Conservation (phyloP, 2,797 vertebrate species). For the Cichlasoma orientale region DNA sequence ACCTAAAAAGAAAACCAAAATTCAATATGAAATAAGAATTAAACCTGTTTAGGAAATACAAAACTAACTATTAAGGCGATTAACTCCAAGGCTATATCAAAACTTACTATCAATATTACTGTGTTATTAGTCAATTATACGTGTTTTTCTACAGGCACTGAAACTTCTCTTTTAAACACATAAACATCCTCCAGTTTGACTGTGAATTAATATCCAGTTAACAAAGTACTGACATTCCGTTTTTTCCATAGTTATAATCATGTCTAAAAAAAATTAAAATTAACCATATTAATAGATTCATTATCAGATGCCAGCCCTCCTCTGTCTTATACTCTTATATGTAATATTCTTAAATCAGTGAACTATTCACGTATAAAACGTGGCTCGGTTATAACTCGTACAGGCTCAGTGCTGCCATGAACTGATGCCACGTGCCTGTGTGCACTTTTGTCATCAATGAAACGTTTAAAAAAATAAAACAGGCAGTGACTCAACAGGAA, state of each 20-base stretch:
- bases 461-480: not conserved
- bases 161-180: not conserved
- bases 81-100: not conserved
- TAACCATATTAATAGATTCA: too few relatives aligned
- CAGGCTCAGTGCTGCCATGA: not conserved
- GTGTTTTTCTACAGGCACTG: not conserved
- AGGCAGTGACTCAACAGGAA: not conserved
- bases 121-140: not conserved
- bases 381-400: too few relatives aligned
- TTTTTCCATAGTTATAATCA: too few relatives aligned
- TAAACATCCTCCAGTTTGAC: not conserved
- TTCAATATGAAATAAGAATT: not conserved
- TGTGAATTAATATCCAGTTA: too few relatives aligned
- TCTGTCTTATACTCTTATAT: not conserved
- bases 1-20: not conserved
- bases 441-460: conserved; percentile 2
- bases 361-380: not conserved
- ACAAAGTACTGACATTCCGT: too few relatives aligned
- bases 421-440: not conserved
- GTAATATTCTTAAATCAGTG: not conserved
- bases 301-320: not conserved
- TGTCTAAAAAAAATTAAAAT: too few relatives aligned
- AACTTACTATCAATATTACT: not conserved
- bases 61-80: not conserved
- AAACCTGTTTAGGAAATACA: not conserved